A percentile compares a stretch with the other conserved stretches of the same genome.
Evolutionary conservation across 1,140 invertebrate species (phyloP).

Genomic region (Drosophila melanica): DNA sequence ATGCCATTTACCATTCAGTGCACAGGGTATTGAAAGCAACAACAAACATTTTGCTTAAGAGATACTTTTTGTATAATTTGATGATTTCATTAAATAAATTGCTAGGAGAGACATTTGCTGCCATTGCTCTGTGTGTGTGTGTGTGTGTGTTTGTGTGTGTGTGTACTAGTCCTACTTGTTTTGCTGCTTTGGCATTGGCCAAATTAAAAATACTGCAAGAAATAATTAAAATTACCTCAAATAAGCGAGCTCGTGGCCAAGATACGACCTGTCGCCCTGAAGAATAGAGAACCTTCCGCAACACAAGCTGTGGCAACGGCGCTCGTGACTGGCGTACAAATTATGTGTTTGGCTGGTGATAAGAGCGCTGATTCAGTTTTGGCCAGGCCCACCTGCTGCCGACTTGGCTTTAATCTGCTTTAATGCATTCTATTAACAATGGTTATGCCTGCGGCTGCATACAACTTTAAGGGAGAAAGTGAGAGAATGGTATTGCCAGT

Average conservation of each 20-base stretch:
- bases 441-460: slow-evolving; percentile 26
- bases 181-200: slow-evolving; percentile 21
- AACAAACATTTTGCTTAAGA: slow-evolving; percentile 57
- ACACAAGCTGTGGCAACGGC: slow-evolving; percentile 8
- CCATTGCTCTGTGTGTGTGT: slow-evolving; percentile 26
- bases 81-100: slow-evolving; percentile 80
- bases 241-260: slow-evolving; percentile 22
- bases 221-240: slow-evolving; percentile 71
- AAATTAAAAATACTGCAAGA: slow-evolving; percentile 38
- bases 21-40: neutral
- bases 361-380: slow-evolving; percentile 19
- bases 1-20: too few species aligned
- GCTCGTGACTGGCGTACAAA: slow-evolving; percentile 22
- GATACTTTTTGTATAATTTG: slow-evolving; percentile 77
- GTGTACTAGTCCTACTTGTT: slow-evolving; percentile 1
- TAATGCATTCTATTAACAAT: slow-evolving; percentile 62
- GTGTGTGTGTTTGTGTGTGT: neutral
- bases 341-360: slow-evolving; percentile 7
- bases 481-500: neutral
- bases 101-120: slow-evolving; percentile 18
- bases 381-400: slow-evolving; percentile 15
- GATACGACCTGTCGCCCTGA: neutral
- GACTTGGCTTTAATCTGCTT: slow-evolving; percentile 57
- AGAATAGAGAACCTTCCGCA: slow-evolving; percentile 47
- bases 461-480: slow-evolving; percentile 1